phyloP scores from a whole-genome alignment of 2,888 invertebrate genomes.

The Mycalesis mineus region DNA sequence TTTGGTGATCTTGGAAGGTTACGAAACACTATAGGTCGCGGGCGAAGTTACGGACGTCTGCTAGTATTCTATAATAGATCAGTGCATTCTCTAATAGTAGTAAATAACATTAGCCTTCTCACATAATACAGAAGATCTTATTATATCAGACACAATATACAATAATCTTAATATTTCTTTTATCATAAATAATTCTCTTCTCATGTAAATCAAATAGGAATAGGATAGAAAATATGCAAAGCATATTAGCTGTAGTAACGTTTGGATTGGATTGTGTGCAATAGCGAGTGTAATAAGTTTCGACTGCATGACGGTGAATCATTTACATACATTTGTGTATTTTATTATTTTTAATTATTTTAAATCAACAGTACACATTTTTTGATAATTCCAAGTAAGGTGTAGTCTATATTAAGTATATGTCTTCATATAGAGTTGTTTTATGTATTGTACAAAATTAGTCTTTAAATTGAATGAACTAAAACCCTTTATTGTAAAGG shows the following conservation, averaged over 20 bases:
- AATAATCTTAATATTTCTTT: constrained; percentile 3
- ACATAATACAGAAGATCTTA: constrained; percentile 1
- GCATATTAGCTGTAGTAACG: constrained; percentile 23
- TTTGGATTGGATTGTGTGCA: constrained; percentile 24
- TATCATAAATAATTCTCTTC: constrained; percentile 6
- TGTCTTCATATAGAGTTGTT: constrained; percentile 26
- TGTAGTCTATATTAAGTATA: constrained; percentile 7
- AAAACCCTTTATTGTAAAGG: constrained; percentile 25
- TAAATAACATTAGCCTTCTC: constrained; percentile 2
- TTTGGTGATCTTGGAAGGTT: no score
- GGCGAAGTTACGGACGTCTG: no score
- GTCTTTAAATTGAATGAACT: constrained; percentile 29
- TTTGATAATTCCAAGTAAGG: constrained; percentile 13
- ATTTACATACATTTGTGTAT: background rate
- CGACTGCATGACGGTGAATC: background rate
- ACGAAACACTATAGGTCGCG: no score
- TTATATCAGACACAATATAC: background rate
- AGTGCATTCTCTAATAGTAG: constrained; percentile 12
- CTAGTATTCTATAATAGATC: constrained; percentile 11
- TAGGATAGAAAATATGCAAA: constrained; percentile 26
- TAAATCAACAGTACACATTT: constrained; percentile 10
- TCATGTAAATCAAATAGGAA: constrained; percentile 11
- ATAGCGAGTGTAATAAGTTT: constrained; percentile 5
- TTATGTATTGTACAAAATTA: constrained; percentile 39
- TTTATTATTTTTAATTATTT: background rate